phyloP scores from a whole-genome alignment of 2,888 invertebrate genomes.

The Lochmaea capreae region DNA sequence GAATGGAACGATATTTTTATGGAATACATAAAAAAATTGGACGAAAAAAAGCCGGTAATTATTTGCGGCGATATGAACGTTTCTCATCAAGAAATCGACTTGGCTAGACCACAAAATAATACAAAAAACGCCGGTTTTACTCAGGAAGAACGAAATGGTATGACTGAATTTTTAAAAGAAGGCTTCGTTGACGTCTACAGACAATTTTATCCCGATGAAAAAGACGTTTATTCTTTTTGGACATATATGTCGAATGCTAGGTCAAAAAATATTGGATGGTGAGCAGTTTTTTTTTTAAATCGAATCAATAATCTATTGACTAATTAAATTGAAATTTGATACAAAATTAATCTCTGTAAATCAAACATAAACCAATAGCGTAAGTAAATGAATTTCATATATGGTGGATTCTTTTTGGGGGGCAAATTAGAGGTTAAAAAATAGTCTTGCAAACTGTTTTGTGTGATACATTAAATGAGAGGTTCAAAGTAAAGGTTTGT shows the following conservation, averaged over 20 bases:
- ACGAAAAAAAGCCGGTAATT: slow-evolving; percentile 92
- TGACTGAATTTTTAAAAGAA: slow-evolving; percentile 83
- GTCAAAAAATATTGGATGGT: slow-evolving; percentile 95
- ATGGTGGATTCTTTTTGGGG: no score
- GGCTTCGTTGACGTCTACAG: slow-evolving; percentile 93
- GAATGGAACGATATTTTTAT: slow-evolving; percentile 91
- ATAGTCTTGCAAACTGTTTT: no score
- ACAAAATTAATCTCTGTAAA: no score
- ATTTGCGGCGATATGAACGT: slow-evolving; percentile 98
- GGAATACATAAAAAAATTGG: slow-evolving; percentile 81
- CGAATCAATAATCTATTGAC: background rate
- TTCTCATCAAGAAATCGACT: slow-evolving; percentile 94
- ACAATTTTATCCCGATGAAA: slow-evolving; percentile 84
- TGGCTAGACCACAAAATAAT: slow-evolving; percentile 94
- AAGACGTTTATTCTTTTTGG: slow-evolving; percentile 94
- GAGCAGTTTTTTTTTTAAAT: slow-evolving; percentile 52
- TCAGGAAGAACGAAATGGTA: slow-evolving; percentile 90
- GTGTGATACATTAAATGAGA: no score
- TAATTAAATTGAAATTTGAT: no score
- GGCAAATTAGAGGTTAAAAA: no score
- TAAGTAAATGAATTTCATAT: no score
- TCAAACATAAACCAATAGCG: no score
- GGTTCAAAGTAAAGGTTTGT: no score
- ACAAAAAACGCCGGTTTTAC: slow-evolving; percentile 96
- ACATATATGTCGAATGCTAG: slow-evolving; percentile 90